Conservation (phyloP, 2,113 vertebrate species). For the Xyliphius kryptos region DNA sequence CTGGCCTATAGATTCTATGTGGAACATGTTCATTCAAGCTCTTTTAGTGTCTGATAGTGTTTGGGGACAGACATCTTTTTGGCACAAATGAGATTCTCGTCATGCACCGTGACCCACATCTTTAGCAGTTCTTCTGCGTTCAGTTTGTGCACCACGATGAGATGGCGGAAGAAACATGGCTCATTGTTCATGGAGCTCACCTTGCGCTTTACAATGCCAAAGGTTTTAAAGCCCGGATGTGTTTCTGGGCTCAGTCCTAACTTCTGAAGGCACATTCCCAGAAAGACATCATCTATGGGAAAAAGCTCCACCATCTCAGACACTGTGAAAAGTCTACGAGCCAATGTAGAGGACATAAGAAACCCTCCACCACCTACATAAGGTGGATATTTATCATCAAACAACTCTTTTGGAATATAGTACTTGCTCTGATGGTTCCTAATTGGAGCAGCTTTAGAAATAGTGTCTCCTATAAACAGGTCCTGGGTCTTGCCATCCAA, state of each 20-base stretch:
- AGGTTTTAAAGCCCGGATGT: conserved; percentile 91
- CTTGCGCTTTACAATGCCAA: conserved; percentile 86
- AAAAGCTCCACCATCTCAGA: conserved; percentile 81
- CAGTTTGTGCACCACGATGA: conserved; percentile 96
- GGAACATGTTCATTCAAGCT: too few relatives aligned
- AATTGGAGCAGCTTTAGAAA: conserved; percentile 81
- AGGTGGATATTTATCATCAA: conserved; percentile 82
- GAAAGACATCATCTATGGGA: too few relatives aligned
- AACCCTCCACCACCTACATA: conserved; percentile 93
- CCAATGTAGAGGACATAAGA: conserved; percentile 77
- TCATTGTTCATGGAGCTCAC: conserved; percentile 88
- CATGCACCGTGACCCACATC: too few relatives aligned
- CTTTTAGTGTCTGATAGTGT: too few relatives aligned
- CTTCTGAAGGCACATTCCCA: conserved; percentile 91
- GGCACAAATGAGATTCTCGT: too few relatives aligned
- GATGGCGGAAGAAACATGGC: conserved; percentile 84
- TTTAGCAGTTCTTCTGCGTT: conserved; percentile 74
- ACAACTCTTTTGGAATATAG: conserved; percentile 79
- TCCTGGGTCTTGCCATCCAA: too few relatives aligned
- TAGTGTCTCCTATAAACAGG: conserved; percentile 84
- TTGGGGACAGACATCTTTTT: too few relatives aligned
- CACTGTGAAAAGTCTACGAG: conserved; percentile 67
- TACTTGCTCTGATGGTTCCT: conserved; percentile 90
- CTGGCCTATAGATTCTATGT: too few relatives aligned
- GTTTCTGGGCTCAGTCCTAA: conserved; percentile 73